Conservation (phyloP, 2,113 vertebrate genomes). For the Acinonyx jubatus region DNA sequence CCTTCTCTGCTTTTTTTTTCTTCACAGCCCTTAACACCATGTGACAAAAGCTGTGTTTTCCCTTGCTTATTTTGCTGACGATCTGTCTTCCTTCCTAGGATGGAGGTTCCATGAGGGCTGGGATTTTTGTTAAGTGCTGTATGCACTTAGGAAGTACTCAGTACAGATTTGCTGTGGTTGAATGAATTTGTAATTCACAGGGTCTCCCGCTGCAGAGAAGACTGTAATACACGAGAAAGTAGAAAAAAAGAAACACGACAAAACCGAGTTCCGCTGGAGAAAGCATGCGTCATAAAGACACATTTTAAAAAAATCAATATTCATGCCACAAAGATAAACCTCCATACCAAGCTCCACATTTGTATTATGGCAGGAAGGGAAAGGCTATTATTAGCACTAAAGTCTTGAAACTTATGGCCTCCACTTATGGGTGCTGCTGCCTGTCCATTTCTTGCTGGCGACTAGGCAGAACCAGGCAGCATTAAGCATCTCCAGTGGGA, state of each 20-base stretch:
- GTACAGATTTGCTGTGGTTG: background rate
- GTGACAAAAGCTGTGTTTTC: background rate
- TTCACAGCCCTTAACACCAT: background rate
- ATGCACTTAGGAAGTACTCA: background rate
- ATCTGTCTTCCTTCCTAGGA: background rate
- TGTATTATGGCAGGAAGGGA: background rate
- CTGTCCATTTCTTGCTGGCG: background rate
- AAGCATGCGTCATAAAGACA: background rate
- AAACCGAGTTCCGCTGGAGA: background rate
- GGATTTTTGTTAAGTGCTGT: background rate
- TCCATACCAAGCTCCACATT: background rate
- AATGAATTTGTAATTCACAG: background rate
- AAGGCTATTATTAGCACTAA: background rate
- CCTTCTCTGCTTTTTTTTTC: background rate
- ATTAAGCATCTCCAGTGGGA: no score
- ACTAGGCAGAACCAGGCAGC: background rate
- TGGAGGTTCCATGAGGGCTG: background rate
- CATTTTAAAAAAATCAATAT: background rate
- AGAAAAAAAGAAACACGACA: background rate
- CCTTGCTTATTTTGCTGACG: background rate
- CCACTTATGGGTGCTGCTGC: background rate
- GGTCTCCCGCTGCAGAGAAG: background rate
- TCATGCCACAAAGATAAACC: background rate
- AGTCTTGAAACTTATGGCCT: background rate
- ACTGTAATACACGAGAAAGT: background rate